Base-by-base conservation (phyloP, 1,140 invertebrate species). In the Drosophila littoralis region DNA sequence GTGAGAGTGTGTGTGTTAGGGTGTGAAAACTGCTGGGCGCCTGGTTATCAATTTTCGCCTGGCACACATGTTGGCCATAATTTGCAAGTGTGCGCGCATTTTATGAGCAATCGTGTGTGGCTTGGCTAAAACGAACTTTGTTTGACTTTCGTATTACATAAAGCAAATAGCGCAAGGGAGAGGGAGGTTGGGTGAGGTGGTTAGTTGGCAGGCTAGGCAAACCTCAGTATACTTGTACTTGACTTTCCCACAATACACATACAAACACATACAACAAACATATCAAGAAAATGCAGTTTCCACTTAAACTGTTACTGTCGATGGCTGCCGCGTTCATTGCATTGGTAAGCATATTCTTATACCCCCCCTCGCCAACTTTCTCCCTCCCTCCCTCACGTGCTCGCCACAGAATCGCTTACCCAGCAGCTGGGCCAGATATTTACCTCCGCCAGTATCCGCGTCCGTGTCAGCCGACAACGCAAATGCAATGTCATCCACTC, bases 21-120 rank as follows among this genome's bases (percentile, higher is more conserved):
- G 28, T 50, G 40, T 59, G 40, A 6, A 15, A 45, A 17, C 32
- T 35, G 57, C 17, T 35, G 9, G 57, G 13, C 13, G 13, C 33
- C 13, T 54, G 51, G 63, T 66, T 72, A 72, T 72, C 69, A 72
- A 72, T 72, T 72, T 66, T 58, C 54, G 61, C 57, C 66, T 65
- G 51, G 50, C 52, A 33, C 63, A 65, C 60, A 59, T 69, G 66
- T 70, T 70, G 67, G 58, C 40, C 58, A 70, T 70, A 70, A 70
- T 63, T 70, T 70, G 67, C 67, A 70, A 70, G 33, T 63, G 67
- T 60, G 33, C 58, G 35, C 50, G n/a, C 33, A 38, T 46, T 61
- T 61, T 61, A 61, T 59, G 42, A 46, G 13, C 55, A 15, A 17
- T 45, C 38, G 50, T 28, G 22, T 33, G 52, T 36, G 28, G 22